A percentile compares a stretch with the other conserved stretches of the same genome.
Conservation (phyloP, 2,888 invertebrate genomes). For the Axea sp. region DNA sequence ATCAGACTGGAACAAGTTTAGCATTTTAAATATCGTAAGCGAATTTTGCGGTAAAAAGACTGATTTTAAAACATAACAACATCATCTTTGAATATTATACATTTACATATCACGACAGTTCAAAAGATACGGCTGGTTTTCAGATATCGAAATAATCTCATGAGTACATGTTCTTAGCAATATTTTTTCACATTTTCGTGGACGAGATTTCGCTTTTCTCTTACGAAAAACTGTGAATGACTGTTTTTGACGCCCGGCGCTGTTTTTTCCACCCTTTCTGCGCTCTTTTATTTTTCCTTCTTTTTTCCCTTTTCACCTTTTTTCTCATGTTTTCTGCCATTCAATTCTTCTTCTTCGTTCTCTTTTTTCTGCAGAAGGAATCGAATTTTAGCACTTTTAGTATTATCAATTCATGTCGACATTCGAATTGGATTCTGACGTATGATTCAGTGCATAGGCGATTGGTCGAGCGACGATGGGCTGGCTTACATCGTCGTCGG, state of each 20-base stretch:
- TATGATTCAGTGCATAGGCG: constrained; percentile 47
- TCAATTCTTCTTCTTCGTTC: not conserved
- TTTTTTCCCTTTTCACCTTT: constrained; percentile 3
- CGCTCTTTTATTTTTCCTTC: constrained; percentile 1
- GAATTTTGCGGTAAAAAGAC: too few relatives aligned
- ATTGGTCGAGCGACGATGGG: constrained; percentile 33
- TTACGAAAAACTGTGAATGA: constrained; percentile 45
- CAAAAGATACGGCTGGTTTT: too few relatives aligned
- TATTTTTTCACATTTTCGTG: constrained; percentile 54
- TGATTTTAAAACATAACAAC: too few relatives aligned
- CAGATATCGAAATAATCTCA: too few relatives aligned
- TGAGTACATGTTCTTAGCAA: constrained; percentile 56
- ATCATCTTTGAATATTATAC: too few relatives aligned
- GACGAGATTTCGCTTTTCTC: constrained; percentile 56
- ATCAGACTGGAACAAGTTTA: too few relatives aligned
- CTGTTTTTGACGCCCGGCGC: constrained; percentile 34
- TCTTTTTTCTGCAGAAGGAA: constrained; percentile 5
- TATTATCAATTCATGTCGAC: constrained; percentile 58
- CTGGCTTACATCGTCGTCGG: constrained; percentile 25
- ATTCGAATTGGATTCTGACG: constrained; percentile 53
- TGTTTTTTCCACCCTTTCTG: not conserved
- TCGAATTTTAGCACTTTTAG: constrained; percentile 47
- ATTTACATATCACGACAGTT: too few relatives aligned
- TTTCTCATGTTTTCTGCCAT: not conserved
- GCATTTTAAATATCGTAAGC: too few relatives aligned